These are phyloP conservation scores for Colinus virginianus DNA, from an alignment of 2,113 vertebrate genomes.

Conservation along the genomic window DNA sequence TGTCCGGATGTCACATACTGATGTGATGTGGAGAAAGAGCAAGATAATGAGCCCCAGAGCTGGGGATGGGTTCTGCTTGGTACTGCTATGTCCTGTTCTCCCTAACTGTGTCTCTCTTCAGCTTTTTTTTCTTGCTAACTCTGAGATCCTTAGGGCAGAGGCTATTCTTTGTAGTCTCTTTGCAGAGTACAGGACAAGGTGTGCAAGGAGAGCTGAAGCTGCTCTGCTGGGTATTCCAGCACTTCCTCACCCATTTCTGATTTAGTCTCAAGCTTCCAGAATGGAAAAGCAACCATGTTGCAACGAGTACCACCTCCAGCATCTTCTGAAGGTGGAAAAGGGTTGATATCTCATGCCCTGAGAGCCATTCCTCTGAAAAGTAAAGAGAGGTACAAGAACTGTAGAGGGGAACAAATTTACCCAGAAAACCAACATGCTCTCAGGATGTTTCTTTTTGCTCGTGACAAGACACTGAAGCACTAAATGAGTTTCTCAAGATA, in stretches of 20 bases:
- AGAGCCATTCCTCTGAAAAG: neutral
- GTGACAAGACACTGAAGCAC: neutral
- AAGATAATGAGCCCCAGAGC: neutral
- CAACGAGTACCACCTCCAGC: rapidly evolving
- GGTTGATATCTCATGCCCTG: rapidly evolving
- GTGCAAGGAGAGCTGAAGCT: neutral
- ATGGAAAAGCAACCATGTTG: neutral
- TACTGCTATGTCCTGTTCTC: neutral
- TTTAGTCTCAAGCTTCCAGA: neutral
- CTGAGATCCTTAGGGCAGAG: neutral
- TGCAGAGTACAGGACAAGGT: neutral
- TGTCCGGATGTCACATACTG: rapidly evolving
- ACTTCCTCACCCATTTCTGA: neutral
- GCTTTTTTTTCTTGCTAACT: neutral
- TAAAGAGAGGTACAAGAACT: neutral
- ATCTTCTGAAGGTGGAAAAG: neutral
- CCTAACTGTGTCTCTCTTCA: neutral
- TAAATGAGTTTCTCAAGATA: neutral
- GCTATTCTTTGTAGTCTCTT: neutral
- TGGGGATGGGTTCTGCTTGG: neutral
- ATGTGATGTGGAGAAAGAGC: neutral
- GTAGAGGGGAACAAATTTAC: neutral
- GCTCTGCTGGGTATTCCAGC: neutral
- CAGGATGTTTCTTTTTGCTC: neutral
- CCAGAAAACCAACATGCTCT: neutral